Base-by-base conservation (phyloP, 2,113 vertebrate species). In the Sclerurus mexicanus region DNA sequence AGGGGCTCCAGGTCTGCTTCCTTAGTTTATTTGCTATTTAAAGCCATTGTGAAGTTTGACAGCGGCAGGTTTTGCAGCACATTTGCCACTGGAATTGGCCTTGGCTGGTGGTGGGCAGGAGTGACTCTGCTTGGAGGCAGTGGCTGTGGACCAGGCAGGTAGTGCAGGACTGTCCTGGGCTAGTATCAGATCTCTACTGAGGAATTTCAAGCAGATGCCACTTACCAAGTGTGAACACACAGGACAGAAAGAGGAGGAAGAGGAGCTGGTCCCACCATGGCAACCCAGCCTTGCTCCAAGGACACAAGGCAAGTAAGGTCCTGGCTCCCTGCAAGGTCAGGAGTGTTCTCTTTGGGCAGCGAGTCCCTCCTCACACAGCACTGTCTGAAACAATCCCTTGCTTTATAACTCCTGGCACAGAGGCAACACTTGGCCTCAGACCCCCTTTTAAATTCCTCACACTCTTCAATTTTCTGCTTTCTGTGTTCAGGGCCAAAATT, bases 401-500 rank as follows among this genome's bases (percentile, higher is more conserved):
- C 69, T 94, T 87, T 87, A 64, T 8, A 64, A 28, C 60, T 92
- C 37, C 63, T 82, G 77, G 62, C 91, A 89, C 62, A 52, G 31
- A 56, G 42, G 39, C 56, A 92, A 39, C 40, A 64, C 84, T 74
- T 85, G 77, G 84, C 87, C 91, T 96, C 74, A n/a, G 30, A 53
- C 35, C n/a, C n/a, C 67, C 71, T 95, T 91, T 79, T 49, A 78
- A 87, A 87, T 93, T 82, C 86, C 69, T 89, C 79, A 77, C 64
- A 25, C 56, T 83, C 83, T 91, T 91, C 17, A 10, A 71, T 95
- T 96, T 90, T 73, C 83, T 92, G 52, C 60, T 92, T 25, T 82
- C 62, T 47, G 3, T 27, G 56, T 85, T 63, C 81, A 89, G 56
- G 39, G 77, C 80, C 84, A 90, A 87, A 75, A 89, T 13, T 92